Base-by-base conservation (phyloP, 92 coral and sea anemone genomes). In the Chrysogorgia sp. region DNA sequence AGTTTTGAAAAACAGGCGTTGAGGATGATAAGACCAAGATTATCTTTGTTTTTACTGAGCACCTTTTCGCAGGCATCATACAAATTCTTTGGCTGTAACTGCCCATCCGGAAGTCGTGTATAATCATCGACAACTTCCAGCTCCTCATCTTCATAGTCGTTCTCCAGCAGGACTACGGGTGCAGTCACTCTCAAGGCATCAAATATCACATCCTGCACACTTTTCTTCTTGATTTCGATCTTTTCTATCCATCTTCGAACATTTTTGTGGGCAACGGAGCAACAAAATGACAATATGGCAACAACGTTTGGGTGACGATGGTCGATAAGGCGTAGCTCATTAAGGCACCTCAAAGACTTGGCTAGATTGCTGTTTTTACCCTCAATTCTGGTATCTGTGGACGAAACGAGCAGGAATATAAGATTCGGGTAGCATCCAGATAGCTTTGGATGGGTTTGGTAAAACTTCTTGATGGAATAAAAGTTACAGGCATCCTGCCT, bases 331-430 rank as follows among this genome's bases (percentile, higher is more conserved):
- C 25, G 3, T 1, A 58, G 63, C 10, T 7, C 26, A 1, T 58
- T 58, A 20, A 58, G 22, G 30, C 63, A 58, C 23, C 63, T 58
- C 32, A 58, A 58, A 8, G 63, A 58, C 10, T 58, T 58, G 2
- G 63, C 1, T 6, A 58, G 32, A 20, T 20, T 8, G 30, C 63
- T 58, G 32, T 58, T 58, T 19, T 19, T 15, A 22, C 63, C 63
- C 2, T 20, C 3, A 31, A 58, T 8, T 20, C 63, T 8, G 14
- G 15, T 58, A 24, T 58, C 63, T 2, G 15, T 58, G 1, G 63
- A 24, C 12, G 15, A 1, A 24, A 58, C 22, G 2, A 58, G 2
- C 3, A 58, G 15, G 23, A 58, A 58, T 1, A 58, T 58, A 8
- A 58, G 25, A 20, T 58, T 58, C 23, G 63, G 63, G 63, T 1